These are phyloP conservation scores for Miniopterus natalensis DNA, from an alignment of 2,113 vertebrate genomes.

Conservation along the genomic window DNA sequence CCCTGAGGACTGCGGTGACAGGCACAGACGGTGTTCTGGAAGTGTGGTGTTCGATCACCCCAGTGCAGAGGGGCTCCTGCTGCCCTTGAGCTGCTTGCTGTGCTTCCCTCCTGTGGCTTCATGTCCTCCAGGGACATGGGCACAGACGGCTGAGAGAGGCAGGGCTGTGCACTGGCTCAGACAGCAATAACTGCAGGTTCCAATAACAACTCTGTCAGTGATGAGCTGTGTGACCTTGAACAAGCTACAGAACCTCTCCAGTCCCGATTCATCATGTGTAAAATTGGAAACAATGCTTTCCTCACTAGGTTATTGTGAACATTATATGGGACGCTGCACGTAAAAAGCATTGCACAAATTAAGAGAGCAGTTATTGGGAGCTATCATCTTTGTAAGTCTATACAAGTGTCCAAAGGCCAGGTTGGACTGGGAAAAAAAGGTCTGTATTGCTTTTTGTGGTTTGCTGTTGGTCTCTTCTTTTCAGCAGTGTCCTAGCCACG, in stretches of 20 bases:
- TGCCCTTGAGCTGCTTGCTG: neutral
- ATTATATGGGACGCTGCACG: neutral
- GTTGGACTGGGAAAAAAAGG: neutral
- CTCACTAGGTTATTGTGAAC: neutral
- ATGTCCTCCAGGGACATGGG: neutral
- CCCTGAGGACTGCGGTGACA: neutral
- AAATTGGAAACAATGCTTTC: neutral
- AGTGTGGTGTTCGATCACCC: neutral
- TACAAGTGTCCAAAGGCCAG: neutral
- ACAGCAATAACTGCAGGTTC: neutral
- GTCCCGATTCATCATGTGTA: neutral
- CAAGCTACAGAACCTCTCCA: neutral
- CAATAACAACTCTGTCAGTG: neutral
- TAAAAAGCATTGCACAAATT: neutral
- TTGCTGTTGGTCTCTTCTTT: neutral
- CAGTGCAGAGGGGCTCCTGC: neutral
- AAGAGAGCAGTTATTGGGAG: neutral
- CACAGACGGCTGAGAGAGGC: neutral
- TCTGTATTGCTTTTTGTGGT: neutral
- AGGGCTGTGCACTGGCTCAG: neutral
- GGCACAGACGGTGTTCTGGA: fast-evolving
- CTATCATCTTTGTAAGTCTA: neutral
- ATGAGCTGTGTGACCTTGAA: neutral
- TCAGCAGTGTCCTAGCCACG: neutral
- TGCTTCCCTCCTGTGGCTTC: neutral